Base-by-base conservation (phyloP, 2,888 invertebrate species). In the Cosmorhoe ocellata region DNA sequence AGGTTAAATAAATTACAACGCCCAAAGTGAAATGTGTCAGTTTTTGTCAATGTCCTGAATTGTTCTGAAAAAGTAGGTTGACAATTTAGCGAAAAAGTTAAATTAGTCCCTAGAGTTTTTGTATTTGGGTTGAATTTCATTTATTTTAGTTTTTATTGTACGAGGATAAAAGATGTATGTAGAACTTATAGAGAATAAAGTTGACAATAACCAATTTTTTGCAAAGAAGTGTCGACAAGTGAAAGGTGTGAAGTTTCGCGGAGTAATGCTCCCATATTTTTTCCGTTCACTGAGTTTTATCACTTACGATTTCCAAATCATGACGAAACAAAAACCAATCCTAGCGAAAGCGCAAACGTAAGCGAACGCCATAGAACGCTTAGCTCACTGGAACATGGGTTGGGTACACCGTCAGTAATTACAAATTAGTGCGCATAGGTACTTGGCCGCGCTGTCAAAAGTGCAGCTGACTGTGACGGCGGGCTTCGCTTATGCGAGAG, bases 361-460 rank as follows among this genome's bases (percentile, higher is more conserved):
- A 28, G 22, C 12, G 26, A 10, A 24, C n/a, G 14, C 13, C 38
- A 37, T n/a, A 33, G 26, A 27, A 24, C 14, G 27, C 42, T 42
- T 42, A 33, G 33, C 13, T 42, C 14, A 33, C 42, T 42, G 13
- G 22, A 42, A 42, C 42, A 27, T 33, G 38, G 37, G 26, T 37
- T 32, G 18, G 2, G 4, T 33, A 42, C 42, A 26, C 22, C 48
- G 56, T 66, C 64, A 60, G 76, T 82, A 82, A 85, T 84, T 82
- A 80, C 75, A 75, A 81, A 81, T 84, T 80, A 81, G 73, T 72
- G 79, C 71, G 69, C 64, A n/a, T n/a, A n/a, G 61, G 62, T 61
- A 65, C 63, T 63, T 53, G 52, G 58, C 61, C 49, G 61, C 56
- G 71, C 69, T 67, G 71, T 78, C 81, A 79, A 79, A 83, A 81